Conservation (phyloP, 2,113 vertebrate species). For the Prunella himalayana region DNA sequence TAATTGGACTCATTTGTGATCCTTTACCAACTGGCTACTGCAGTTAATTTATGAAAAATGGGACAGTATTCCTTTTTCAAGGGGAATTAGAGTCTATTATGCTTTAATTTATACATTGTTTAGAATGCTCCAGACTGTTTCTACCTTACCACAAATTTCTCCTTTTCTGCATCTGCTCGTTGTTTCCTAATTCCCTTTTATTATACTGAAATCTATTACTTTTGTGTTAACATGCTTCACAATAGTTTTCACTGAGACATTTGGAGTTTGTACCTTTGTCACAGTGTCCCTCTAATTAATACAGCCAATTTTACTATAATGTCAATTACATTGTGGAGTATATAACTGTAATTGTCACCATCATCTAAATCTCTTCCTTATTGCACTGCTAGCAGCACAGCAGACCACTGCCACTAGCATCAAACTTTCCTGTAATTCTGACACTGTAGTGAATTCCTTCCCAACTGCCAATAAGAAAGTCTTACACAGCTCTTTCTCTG, state of each 20-base stretch:
- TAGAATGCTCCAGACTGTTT: background rate
- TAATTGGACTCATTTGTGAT: background rate
- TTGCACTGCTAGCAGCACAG: background rate
- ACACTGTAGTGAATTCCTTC: background rate
- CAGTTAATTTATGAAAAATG: background rate
- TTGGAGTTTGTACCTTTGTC: background rate
- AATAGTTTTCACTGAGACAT: background rate
- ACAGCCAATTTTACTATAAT: background rate
- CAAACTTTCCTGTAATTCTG: background rate
- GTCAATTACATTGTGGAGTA: background rate
- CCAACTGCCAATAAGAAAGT: background rate
- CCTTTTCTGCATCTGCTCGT: background rate
- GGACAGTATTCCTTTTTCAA: background rate
- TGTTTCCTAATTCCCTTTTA: background rate
- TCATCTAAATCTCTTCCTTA: background rate
- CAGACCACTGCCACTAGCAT: background rate
- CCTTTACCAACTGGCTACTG: background rate
- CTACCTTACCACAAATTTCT: background rate
- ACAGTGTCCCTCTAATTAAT: background rate
- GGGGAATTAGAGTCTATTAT: background rate
- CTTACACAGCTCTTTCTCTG: slow-evolving; percentile 13
- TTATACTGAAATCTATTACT: background rate
- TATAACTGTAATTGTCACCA: background rate
- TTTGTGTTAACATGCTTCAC: background rate
- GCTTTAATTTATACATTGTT: background rate